Evolutionary conservation across 2,888 invertebrate species (phyloP).

Genomic region (Hypselothyrea guttata): DNA sequence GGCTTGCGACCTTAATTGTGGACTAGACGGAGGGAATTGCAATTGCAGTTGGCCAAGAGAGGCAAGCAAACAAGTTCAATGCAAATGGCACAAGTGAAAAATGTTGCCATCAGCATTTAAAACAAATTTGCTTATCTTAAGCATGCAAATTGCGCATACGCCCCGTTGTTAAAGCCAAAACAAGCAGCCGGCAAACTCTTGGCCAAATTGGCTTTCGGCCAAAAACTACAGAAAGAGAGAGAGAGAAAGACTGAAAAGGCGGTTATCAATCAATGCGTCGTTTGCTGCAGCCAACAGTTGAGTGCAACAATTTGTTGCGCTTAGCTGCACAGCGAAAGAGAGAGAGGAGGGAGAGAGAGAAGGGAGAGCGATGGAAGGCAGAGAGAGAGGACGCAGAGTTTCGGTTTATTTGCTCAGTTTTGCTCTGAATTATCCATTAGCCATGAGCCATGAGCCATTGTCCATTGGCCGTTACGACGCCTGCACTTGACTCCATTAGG

Average conservation of each 20-base stretch:
- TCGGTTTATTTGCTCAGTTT: slow-evolving; percentile 6
- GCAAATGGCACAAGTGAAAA: slow-evolving; percentile 54
- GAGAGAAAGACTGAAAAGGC: slow-evolving; percentile 47
- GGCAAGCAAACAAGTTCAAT: slow-evolving; percentile 63
- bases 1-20: slow-evolving; percentile 67
- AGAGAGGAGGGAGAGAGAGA: too few species aligned
- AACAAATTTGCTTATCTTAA: slow-evolving; percentile 59
- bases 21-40: slow-evolving; percentile 17
- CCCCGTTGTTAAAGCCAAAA: slow-evolving; percentile 45
- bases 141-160: slow-evolving; percentile 74
- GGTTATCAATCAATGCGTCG: slow-evolving; percentile 67
- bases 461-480: slow-evolving; percentile 51
- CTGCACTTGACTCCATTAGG: slow-evolving; percentile 70
- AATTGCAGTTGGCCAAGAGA: slow-evolving; percentile 23
- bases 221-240: slow-evolving; percentile 43
- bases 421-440: slow-evolving; percentile 35
- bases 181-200: slow-evolving; percentile 27
- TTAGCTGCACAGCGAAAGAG: slow-evolving; percentile 64
- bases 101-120: slow-evolving; percentile 51
- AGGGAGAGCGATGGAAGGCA: too few species aligned
- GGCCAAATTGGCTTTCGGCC: slow-evolving; percentile 55
- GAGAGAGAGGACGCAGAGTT: too few species aligned
- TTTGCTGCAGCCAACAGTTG: slow-evolving; percentile 8
- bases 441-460: slow-evolving; percentile 20
- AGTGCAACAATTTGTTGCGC: slow-evolving; percentile 76